Base-by-base conservation (phyloP, 1,140 invertebrate genomes). In the Aphidius gifuensis region DNA sequence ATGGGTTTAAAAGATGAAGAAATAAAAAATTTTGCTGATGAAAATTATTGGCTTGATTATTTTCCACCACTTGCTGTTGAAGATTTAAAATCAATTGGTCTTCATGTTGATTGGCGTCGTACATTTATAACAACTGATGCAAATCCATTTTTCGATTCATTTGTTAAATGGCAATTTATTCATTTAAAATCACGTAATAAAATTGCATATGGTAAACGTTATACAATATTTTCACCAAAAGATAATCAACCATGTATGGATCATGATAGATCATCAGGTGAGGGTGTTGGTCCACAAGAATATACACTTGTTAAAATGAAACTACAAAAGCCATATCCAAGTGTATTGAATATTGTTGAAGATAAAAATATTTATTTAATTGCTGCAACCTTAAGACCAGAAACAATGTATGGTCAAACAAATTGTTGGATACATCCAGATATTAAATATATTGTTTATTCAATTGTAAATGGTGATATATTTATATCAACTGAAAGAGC, bases 321-420 rank as follows among this genome's bases (percentile, higher is more conserved):
- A 80, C 72, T 98, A 1, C 67, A 89, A 11, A 76, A 88, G 74
- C 91, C 92, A 7, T 85, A 87, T 69, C 92, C 95, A 11, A 73
- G 84, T 56, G 87, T 87, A 78, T 78, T 97, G 3, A 85, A 84
- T 54, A 58, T 69, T 59, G 76, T 87, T 57, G 68, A 76, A 62
- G 79, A 79, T 5, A 85, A 87, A 72, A 73, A 84, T 7, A 84
- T 98, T 32, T 97, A 82, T 77, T 84, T 99, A 53, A 95, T 99
- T 9, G 96, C 97, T 47, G 98, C 96, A n/a, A 99, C 98, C 16
- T 80, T 99, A 6, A 83, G 97, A 66, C 97, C 97, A 9, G 98
- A 99, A 83, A 99, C 98, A 1, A 99, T 99, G 97, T 99, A 98
- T 78, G 98, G 98, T 4, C 98, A 99, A 83, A 99, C 98, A 0